These are phyloP conservation scores for Stercorarius parasiticus DNA, from an alignment of 2,113 vertebrate genomes.

Conservation along the genomic window DNA sequence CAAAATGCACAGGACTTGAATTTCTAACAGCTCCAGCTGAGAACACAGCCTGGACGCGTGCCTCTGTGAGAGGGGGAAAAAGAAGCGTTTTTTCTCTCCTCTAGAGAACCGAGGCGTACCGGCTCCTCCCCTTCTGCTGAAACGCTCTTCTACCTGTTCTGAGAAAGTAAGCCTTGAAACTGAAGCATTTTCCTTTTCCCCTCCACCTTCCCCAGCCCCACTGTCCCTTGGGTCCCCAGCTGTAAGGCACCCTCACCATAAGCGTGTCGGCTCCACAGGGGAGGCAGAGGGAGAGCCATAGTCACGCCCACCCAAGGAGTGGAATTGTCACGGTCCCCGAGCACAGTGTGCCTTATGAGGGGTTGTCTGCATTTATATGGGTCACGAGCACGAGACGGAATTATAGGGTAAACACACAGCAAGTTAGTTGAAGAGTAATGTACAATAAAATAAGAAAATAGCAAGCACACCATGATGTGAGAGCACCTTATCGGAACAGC, in stretches of 20 bases:
- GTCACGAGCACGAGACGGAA: neutral
- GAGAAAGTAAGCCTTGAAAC: neutral
- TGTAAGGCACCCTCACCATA: too few species aligned
- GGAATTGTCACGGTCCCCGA: too few species aligned
- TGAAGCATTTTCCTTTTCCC: neutral
- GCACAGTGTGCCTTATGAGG: neutral
- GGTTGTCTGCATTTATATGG: too few species aligned
- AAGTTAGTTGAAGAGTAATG: neutral
- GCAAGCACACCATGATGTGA: neutral
- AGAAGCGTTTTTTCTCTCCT: fast-evolving
- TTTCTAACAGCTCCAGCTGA: neutral
- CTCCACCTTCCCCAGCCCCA: neutral
- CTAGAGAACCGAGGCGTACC: fast-evolving
- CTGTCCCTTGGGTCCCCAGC: neutral
- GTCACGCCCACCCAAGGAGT: neutral
- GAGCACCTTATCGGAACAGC: too few species aligned
- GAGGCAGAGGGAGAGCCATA: too few species aligned
- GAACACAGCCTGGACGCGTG: fast-evolving
- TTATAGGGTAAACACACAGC: fast-evolving
- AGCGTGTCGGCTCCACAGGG: fast-evolving
- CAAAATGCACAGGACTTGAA: neutral
- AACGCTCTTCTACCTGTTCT: neutral
- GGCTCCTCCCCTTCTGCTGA: neutral
- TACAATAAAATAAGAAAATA: neutral
- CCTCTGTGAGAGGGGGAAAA: fast-evolving